Percentiles rank a stretch among this genome's conserved stretches.
Evolutionary conservation across 2,888 invertebrate genomes (phyloP).

Genomic region (Chorisops tibialis): DNA sequence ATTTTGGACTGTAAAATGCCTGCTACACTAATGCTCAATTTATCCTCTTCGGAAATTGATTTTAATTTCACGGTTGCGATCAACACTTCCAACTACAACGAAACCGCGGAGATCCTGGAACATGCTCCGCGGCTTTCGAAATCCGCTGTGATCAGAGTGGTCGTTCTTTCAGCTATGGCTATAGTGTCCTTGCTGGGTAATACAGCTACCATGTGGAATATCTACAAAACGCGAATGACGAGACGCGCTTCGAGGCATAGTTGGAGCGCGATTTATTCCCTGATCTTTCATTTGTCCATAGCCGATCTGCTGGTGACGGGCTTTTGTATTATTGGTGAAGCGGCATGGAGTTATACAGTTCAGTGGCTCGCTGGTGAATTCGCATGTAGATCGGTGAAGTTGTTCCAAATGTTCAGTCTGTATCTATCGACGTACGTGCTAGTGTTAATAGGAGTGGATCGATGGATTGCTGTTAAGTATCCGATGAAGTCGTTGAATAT

Average conservation of each 20-base stretch:
- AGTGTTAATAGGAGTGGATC: conserved; percentile 77
- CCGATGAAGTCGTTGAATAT: conserved; percentile 70
- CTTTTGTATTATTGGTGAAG: conserved; percentile 78
- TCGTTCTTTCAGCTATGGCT: conserved; percentile 68
- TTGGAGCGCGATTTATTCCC: conserved; percentile 70
- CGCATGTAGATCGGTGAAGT: conserved; percentile 77
- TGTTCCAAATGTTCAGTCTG: conserved; percentile 75
- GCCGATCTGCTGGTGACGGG: conserved; percentile 78
- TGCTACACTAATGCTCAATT: conserved; percentile 6
- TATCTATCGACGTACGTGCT: conserved; percentile 79
- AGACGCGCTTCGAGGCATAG: conserved; percentile 59
- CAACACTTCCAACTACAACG: conserved; percentile 37
- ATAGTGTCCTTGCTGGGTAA: conserved; percentile 71
- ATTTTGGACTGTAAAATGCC: background rate
- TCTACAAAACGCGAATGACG: conserved; percentile 61
- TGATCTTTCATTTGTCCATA: conserved; percentile 77
- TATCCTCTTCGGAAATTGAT: background rate
- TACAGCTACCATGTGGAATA: conserved; percentile 72
- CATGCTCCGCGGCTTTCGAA: conserved; percentile 68
- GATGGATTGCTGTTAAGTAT: conserved; percentile 76
- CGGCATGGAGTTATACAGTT: conserved; percentile 76
- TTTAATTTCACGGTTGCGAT: conserved; percentile 38
- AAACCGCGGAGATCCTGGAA: conserved; percentile 46
- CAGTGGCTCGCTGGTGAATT: conserved; percentile 76
- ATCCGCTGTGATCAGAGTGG: conserved; percentile 62